Percentiles rank a stretch among this genome's conserved stretches.
phyloP scores from a whole-genome alignment of 35 echinoderm and acorn worm genomes.

The Apostichopus japonicus region DNA sequence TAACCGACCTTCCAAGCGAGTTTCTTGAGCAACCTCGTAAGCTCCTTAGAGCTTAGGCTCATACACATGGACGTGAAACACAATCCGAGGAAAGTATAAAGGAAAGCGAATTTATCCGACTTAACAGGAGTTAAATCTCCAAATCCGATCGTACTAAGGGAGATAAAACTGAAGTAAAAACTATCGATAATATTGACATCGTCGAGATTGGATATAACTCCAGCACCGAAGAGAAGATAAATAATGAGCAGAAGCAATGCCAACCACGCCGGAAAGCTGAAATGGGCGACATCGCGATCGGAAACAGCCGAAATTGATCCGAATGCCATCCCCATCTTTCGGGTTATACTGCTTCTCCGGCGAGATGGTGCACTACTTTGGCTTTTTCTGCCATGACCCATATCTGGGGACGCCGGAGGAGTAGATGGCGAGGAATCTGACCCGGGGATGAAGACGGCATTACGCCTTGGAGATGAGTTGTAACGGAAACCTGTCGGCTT shows the following conservation, averaged over 20 bases:
- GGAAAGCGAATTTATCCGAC: slow-evolving; percentile 65
- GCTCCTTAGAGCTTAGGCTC: slow-evolving; percentile 80
- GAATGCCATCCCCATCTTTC: slow-evolving; percentile 34
- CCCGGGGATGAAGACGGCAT: slow-evolving; percentile 54
- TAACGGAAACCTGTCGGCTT: slow-evolving; percentile 46
- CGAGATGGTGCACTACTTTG: slow-evolving; percentile 27
- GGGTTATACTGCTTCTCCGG: slow-evolving; percentile 48
- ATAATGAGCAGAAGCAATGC: slow-evolving; percentile 71
- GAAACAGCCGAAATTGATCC: slow-evolving; percentile 53
- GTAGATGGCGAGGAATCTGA: slow-evolving; percentile 40
- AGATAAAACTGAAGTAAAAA: slow-evolving; percentile 88
- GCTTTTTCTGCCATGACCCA: neutral
- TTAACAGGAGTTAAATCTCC: slow-evolving; percentile 76
- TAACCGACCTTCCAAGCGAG: slow-evolving; percentile 74
- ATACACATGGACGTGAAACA: slow-evolving; percentile 90
- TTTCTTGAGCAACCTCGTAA: slow-evolving; percentile 62
- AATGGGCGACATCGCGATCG: slow-evolving; percentile 67
- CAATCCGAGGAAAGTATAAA: slow-evolving; percentile 83
- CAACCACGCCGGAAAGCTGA: slow-evolving; percentile 81
- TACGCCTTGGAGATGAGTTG: slow-evolving; percentile 33
- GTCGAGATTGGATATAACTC: slow-evolving; percentile 50
- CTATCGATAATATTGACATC: slow-evolving; percentile 65
- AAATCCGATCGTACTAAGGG: slow-evolving; percentile 93
- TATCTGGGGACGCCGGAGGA: slow-evolving; percentile 49
- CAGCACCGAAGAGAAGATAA: slow-evolving; percentile 81